A percentile compares a stretch with the other conserved stretches of the same genome.
phyloP scores from a whole-genome alignment of 2,113 vertebrate species.

The Zosterops lateralis region DNA sequence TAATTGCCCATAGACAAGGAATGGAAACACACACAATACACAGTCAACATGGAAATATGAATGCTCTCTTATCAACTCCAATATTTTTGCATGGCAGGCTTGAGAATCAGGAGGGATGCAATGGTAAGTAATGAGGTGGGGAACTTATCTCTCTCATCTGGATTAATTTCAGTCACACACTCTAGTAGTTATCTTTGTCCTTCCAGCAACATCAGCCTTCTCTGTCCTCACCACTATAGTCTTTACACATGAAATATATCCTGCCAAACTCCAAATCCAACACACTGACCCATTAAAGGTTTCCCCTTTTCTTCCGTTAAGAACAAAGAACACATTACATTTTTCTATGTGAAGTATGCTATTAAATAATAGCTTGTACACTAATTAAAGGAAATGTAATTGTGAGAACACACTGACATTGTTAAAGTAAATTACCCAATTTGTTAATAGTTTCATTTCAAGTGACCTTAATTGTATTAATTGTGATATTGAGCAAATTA shows the following conservation, averaged over 20 bases:
- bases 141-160: background rate
- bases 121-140: background rate
- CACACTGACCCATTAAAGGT: conserved; percentile 56
- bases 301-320: conserved; percentile 55
- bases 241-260: conserved; percentile 13
- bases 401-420: conserved; percentile 78
- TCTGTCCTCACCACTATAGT: background rate
- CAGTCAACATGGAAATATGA: background rate
- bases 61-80: background rate
- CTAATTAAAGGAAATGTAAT: conserved; percentile 79
- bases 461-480: conserved; percentile 82
- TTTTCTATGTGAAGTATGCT: conserved; percentile 68
- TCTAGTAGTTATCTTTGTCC: background rate
- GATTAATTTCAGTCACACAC: conserved; percentile 12
- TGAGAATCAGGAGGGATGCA: background rate
- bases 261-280: background rate
- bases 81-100: background rate
- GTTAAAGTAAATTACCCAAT: conserved; percentile 79
- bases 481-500: conserved; percentile 77
- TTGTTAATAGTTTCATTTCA: conserved; percentile 78
- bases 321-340: conserved; percentile 69
- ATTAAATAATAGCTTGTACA: conserved; percentile 78
- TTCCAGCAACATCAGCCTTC: conserved; percentile 1
- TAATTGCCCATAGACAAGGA: background rate
- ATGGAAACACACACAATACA: background rate